Evolutionary conservation across 2,888 invertebrate genomes (phyloP).

Genomic region (Malacosoma neustria): DNA sequence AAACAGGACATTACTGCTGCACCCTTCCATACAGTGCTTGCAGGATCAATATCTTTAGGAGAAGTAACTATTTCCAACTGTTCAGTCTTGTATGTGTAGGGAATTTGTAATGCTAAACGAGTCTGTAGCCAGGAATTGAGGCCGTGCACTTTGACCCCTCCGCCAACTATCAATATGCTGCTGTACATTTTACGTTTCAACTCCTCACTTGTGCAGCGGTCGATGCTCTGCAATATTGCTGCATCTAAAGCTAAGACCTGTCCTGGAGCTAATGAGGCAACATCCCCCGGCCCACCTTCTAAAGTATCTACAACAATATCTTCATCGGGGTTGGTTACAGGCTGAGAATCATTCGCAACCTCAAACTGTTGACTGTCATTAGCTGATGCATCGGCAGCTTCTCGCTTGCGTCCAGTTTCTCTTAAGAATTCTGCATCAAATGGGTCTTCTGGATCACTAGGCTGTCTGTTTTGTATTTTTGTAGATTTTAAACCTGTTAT

Average conservation of each 20-base stretch:
- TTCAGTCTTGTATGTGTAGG: constrained; percentile 85
- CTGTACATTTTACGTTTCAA: constrained; percentile 95
- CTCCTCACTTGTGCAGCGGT: constrained; percentile 91
- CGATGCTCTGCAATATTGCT: constrained; percentile 93
- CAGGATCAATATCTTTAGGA: constrained; percentile 94
- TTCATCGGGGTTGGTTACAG: constrained; percentile 75
- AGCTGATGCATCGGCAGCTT: constrained; percentile 49
- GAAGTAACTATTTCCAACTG: constrained; percentile 92
- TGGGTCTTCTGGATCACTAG: constrained; percentile 91
- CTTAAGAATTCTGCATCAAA: constrained; percentile 94
- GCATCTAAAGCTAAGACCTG: constrained; percentile 92
- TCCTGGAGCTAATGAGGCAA: constrained; percentile 82
- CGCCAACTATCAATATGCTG: constrained; percentile 92
- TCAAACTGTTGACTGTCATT: constrained; percentile 67
- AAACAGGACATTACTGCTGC: constrained; percentile 94
- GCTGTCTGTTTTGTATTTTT: constrained; percentile 82
- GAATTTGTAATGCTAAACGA: constrained; percentile 87
- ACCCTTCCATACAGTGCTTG: constrained; percentile 95
- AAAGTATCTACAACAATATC: constrained; percentile 82
- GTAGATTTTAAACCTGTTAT: constrained; percentile 86
- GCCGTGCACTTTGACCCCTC: constrained; percentile 90
- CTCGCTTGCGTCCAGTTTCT: constrained; percentile 84
- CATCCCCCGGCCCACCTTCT: constrained; percentile 74
- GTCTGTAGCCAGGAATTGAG: constrained; percentile 92
- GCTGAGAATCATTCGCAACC: constrained; percentile 62